Evolutionary conservation across 1,140 invertebrate species (phyloP).

Genomic region (Dendroctonus ponderosae): DNA sequence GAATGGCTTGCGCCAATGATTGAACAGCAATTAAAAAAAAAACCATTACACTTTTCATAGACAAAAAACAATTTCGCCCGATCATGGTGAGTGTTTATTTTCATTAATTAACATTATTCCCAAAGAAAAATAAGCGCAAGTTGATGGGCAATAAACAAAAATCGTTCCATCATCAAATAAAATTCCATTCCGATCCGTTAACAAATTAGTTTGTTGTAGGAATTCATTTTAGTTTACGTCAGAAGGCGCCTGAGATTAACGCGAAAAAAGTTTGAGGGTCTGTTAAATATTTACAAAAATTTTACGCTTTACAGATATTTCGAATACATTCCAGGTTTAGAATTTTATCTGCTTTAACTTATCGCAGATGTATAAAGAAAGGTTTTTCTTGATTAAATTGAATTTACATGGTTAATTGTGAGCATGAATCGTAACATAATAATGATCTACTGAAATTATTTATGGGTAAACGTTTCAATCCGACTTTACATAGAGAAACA

Average conservation of each 20-base stretch:
- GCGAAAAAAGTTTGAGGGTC: slow-evolving; percentile 6
- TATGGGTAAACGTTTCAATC: too few species aligned
- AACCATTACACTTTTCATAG: slow-evolving; percentile 15
- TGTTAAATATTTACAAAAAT: slow-evolving; percentile 10
- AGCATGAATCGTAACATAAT: too few species aligned
- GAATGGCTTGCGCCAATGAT: slow-evolving; percentile 1
- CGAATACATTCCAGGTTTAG: too few species aligned
- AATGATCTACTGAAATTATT: too few species aligned
- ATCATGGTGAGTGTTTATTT: slow-evolving; percentile 10
- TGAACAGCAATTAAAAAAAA: background rate
- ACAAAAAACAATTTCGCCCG: slow-evolving; percentile 15
- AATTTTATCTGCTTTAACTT: too few species aligned
- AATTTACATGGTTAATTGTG: too few species aligned
- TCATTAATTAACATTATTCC: slow-evolving; percentile 11
- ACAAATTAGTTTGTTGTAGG: slow-evolving; percentile 18
- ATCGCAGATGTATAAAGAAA: too few species aligned
- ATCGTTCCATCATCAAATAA: slow-evolving; percentile 15
- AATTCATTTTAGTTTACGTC: slow-evolving; percentile 10
- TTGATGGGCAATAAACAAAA: slow-evolving; percentile 13
- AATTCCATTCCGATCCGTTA: slow-evolving; percentile 17
- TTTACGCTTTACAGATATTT: too few species aligned
- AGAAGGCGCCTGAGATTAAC: background rate
- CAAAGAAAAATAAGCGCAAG: slow-evolving; percentile 13
- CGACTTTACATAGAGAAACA: too few species aligned
- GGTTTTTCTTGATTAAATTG: too few species aligned